Base-by-base conservation (phyloP, 2,797 vertebrate species). In the Acipenser oxyrinchus region DNA sequence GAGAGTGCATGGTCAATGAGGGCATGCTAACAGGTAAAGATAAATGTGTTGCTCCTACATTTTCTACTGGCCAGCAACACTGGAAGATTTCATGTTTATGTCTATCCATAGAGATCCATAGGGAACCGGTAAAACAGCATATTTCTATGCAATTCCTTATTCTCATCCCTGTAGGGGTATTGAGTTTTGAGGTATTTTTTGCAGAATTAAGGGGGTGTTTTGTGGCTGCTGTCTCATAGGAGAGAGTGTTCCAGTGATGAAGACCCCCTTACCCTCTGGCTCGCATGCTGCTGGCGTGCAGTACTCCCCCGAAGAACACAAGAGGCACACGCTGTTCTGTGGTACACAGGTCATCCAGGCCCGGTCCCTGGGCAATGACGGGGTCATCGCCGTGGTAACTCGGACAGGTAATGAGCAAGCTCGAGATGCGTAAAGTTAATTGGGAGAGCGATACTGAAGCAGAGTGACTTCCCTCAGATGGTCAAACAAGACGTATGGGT, bases 1-100 rank as follows among this genome's bases (percentile, higher is more conserved):
- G 96, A 8, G 95, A 98, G 84, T 98, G 95, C 79, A 78, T 97
- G 82, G 91, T 96, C 75, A 95, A 98, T 0, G 96, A 99, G 84
- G 94, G 95, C 85, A 91, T 95, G 82, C 86, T 99, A 73, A 98
- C 96, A 5, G 96, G 96, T 99, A 75, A 87, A 81, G 49, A 15
- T 37, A 37, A 37, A 37, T 37, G 23, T 37, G 23, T 37, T 37
- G 23, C 23, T 37, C 23, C 4, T 3, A 37, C 23, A 37, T 37
- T 37, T 37, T 37, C 23, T 37, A 37, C 23, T 37, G 23, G 23
- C 23, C 23, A 37, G 23, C 23, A 37, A 37, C 23, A 37, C 23
- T 37, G 23, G 23, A 37, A 37, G 10, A 18, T 48, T 18, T 6
- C 0, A 4, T 37, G 23, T 37, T 37, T 18, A 18, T 37, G 23